Evolutionary conservation across 1,140 invertebrate species (phyloP).

Genomic region (Bombyx mandarina): DNA sequence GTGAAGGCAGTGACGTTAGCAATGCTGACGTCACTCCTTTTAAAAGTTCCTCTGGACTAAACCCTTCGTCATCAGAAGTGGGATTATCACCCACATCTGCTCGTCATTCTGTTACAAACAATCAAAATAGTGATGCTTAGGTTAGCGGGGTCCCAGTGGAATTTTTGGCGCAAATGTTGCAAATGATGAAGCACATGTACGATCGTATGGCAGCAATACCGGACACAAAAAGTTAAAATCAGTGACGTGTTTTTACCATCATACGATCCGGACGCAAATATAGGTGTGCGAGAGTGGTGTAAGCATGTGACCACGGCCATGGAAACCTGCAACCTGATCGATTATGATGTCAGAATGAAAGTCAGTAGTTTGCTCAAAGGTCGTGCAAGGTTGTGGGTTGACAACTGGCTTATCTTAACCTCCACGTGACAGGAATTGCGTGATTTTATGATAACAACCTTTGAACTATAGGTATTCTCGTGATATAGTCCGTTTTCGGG

Average conservation of each 20-base stretch:
- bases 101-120: too few species aligned
- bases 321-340: conserved; percentile 17
- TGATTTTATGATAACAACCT: conserved; percentile 18
- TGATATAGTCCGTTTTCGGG: conserved; percentile 11
- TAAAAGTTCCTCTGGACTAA: too few species aligned
- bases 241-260: conserved; percentile 26
- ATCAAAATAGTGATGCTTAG: background rate
- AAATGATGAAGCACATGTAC: conserved; percentile 20
- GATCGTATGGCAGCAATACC: conserved; percentile 11
- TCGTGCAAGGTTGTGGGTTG: conserved; percentile 20
- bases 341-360: conserved; percentile 24
- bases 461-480: conserved; percentile 24
- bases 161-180: conserved; percentile 22
- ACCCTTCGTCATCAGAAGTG: too few species aligned
- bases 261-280: conserved; percentile 20
- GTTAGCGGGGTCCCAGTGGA: conserved; percentile 14
- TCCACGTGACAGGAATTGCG: conserved; percentile 19
- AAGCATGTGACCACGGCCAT: conserved; percentile 10
- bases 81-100: too few species aligned
- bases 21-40: too few species aligned
- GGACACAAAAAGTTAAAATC: conserved; percentile 17
- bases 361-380: conserved; percentile 21
- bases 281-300: conserved; percentile 18
- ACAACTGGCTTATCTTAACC: conserved; percentile 21
- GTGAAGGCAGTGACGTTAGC: too few species aligned